A percentile compares a stretch with the other conserved stretches of the same genome.
Conservation (phyloP, 2,888 invertebrate genomes). For the Caenorhabditis becei region DNA sequence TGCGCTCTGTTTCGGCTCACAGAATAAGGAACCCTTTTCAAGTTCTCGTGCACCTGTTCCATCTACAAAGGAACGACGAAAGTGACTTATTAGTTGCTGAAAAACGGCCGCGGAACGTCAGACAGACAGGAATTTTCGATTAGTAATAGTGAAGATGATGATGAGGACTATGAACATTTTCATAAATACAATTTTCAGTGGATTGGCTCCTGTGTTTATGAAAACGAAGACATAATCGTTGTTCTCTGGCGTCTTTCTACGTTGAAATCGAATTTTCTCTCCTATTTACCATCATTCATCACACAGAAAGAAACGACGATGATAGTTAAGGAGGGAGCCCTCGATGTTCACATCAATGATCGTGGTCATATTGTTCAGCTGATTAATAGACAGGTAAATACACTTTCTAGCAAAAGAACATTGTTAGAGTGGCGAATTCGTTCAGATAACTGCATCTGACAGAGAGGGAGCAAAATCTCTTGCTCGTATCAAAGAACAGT, state of each 20-base stretch:
- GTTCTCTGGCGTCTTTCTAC: conserved; percentile 75
- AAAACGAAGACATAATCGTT: conserved; percentile 76
- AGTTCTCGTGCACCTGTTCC: too few species aligned
- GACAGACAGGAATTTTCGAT: too few species aligned
- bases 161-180: too few species aligned
- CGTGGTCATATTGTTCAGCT: conserved; percentile 73
- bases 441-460: conserved; percentile 72
- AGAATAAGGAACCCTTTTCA: too few species aligned
- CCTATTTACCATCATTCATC: conserved; percentile 75
- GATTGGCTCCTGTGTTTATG: conserved; percentile 77
- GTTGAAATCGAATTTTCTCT: conserved; percentile 68
- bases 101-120: too few species aligned
- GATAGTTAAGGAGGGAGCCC: conserved; percentile 71
- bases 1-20: too few species aligned
- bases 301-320: conserved; percentile 73
- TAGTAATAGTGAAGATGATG: too few species aligned
- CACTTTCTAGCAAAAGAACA: not conserved
- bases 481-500: conserved; percentile 67
- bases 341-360: conserved; percentile 72
- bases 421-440: not conserved
- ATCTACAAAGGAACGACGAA: too few species aligned
- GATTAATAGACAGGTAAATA: conserved; percentile 73
- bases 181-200: conserved; percentile 72
- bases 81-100: too few species aligned
- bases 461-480: conserved; percentile 71